phyloP scores from a whole-genome alignment of 2,113 vertebrate genomes.

The Podiceps cristatus region DNA sequence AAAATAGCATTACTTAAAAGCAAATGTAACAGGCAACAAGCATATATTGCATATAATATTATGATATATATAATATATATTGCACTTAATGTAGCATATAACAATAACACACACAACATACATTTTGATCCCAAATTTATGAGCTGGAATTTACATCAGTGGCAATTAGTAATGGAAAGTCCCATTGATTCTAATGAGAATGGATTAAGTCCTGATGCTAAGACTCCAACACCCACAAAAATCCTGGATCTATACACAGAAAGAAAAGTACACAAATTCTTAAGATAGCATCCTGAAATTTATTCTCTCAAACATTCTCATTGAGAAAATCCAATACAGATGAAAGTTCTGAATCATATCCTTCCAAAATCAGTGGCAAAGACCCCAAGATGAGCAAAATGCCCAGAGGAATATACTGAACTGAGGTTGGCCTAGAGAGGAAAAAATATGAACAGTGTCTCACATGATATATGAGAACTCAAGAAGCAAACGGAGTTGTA shows the following conservation, averaged over 20 bases:
- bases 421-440: background rate
- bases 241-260: background rate
- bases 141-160: background rate
- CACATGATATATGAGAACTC: background rate
- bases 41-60: background rate
- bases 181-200: background rate
- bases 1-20: background rate
- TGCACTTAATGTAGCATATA: background rate
- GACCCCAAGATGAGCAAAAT: background rate
- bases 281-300: background rate
- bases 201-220: background rate
- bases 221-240: background rate
- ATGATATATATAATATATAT: background rate
- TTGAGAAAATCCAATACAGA: background rate
- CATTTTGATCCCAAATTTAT: background rate
- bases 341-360: slow-evolving; percentile 5
- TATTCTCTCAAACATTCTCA: background rate
- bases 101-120: background rate
- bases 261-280: background rate
- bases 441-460: background rate
- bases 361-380: background rate
- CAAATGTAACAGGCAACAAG: background rate
- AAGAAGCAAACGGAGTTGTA: background rate
- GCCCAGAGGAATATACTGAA: background rate
- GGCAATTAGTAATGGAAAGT: background rate